Percentiles rank a stretch among this genome's conserved stretches.
Evolutionary conservation across 30 jellyfish, hydroid and myxozoan species (phyloP).

Genomic region (Aurelia aurita complex sp. Pacific): DNA sequence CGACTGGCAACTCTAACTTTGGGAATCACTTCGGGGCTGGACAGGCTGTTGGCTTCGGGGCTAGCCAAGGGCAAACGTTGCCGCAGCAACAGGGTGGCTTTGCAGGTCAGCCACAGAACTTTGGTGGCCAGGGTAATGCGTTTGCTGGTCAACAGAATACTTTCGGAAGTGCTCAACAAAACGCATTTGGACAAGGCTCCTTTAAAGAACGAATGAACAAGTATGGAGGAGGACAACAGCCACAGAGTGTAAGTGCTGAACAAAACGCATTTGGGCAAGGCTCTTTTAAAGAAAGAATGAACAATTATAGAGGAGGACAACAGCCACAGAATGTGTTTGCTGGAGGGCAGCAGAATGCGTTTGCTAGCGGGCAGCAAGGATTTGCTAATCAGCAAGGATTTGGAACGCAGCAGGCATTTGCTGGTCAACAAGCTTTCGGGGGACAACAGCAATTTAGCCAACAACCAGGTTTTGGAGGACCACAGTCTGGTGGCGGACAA

Average conservation of each 20-base stretch:
- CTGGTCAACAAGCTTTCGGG: constrained; percentile 27
- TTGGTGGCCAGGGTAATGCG: constrained; percentile 6
- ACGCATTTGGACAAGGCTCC: background rate
- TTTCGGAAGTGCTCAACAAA: constrained; percentile 10
- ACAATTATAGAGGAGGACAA: background rate
- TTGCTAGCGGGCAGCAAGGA: constrained; percentile 35
- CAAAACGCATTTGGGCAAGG: constrained; percentile 15
- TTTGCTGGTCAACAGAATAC: constrained; percentile 9
- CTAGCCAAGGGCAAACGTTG: constrained; percentile 26
- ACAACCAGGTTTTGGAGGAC: constrained; percentile 55
- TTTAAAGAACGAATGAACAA: background rate
- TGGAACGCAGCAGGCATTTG: constrained; percentile 17
- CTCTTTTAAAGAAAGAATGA: background rate
- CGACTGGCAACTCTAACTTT: background rate
- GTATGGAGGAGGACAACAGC: constrained; percentile 2
- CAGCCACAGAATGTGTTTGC: constrained; percentile 9
- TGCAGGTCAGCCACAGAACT: constrained; percentile 9
- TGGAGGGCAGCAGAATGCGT: constrained; percentile 35
- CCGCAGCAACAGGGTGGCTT: constrained; percentile 46
- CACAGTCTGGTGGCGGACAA: constrained; percentile 9
- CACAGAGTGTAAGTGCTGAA: background rate
- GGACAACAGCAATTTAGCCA: constrained; percentile 38
- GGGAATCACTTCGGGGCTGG: constrained; percentile 9
- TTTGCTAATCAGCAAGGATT: constrained; percentile 46
- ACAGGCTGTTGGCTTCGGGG: constrained; percentile 27